A percentile compares a stretch with the other conserved stretches of the same genome.
phyloP scores from a whole-genome alignment of 2,113 vertebrate genomes.

The Xyliphius kryptos region DNA sequence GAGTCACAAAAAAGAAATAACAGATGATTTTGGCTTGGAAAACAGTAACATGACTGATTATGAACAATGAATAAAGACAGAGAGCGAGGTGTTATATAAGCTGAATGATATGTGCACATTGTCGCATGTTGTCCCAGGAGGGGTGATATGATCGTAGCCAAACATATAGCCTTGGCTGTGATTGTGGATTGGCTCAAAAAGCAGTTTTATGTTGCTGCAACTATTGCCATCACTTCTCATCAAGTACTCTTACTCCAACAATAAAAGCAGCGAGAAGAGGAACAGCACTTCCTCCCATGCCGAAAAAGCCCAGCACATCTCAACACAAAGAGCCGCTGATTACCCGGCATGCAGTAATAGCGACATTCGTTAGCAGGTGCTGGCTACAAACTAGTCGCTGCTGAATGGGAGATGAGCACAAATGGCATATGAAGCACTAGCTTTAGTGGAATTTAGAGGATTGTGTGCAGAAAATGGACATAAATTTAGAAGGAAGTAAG shows the following conservation, averaged over 20 bases:
- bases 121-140: conserved; percentile 1
- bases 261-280: conserved; percentile 1
- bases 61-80: conserved; percentile 23
- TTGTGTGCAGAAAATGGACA: no score
- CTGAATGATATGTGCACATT: not conserved
- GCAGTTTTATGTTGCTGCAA: conserved; percentile 2
- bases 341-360: not conserved
- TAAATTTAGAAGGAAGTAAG: no score
- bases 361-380: no score
- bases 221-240: conserved; percentile 19
- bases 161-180: conserved; percentile 8
- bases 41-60: conserved; percentile 30
- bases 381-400: not conserved
- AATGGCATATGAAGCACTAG: no score
- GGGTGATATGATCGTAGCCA: conserved; percentile 1
- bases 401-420: conserved; percentile 27
- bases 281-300: not conserved
- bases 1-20: conserved; percentile 2
- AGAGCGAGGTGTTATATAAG: conserved; percentile 20
- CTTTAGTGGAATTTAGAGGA: no score
- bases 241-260: conserved; percentile 23
- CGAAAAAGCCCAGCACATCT: not conserved
- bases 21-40: conserved; percentile 5
- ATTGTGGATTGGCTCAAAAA: no score
- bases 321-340: conserved; percentile 23